These are phyloP conservation scores for Tachina lurida DNA, from an alignment of 2,888 invertebrate genomes.

Conservation along the genomic window DNA sequence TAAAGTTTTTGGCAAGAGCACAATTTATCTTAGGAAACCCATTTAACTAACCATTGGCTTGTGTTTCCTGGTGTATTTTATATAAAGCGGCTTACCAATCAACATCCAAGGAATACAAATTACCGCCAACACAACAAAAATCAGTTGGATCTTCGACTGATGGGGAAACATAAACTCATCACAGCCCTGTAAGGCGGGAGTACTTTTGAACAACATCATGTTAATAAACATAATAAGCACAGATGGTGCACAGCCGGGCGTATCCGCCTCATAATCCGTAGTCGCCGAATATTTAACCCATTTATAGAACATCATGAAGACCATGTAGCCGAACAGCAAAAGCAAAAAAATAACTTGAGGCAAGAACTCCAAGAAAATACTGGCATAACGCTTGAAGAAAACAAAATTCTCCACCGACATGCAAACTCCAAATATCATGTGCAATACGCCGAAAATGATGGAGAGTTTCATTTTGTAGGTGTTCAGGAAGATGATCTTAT, in stretches of 20 bases:
- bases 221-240: slow-evolving; percentile 91
- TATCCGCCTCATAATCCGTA: slow-evolving; percentile 77
- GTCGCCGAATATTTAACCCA: slow-evolving; percentile 89
- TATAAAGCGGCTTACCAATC: slow-evolving; percentile 93
- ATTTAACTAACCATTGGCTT: slow-evolving; percentile 76
- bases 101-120: slow-evolving; percentile 97
- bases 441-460: slow-evolving; percentile 95
- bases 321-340: slow-evolving; percentile 95
- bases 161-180: slow-evolving; percentile 87
- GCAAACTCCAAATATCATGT: slow-evolving; percentile 97
- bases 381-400: slow-evolving; percentile 88
- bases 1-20: too few species aligned
- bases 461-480: slow-evolving; percentile 98
- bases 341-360: slow-evolving; percentile 95
- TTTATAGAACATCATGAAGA: slow-evolving; percentile 95
- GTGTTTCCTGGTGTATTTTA: slow-evolving; percentile 82
- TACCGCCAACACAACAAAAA: slow-evolving; percentile 91
- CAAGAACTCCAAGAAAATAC: slow-evolving; percentile 92
- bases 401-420: slow-evolving; percentile 91
- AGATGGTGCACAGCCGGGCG: slow-evolving; percentile 88
- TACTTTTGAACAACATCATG: slow-evolving; percentile 89
- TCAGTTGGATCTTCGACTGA: slow-evolving; percentile 89
- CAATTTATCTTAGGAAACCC: too few species aligned
- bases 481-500: slow-evolving; percentile 97
- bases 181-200: slow-evolving; percentile 83